Percentiles rank a stretch among this genome's conserved stretches.
These are phyloP conservation scores for Phaonia tiefii DNA, from an alignment of 2,888 invertebrate species.

Conservation along the genomic window DNA sequence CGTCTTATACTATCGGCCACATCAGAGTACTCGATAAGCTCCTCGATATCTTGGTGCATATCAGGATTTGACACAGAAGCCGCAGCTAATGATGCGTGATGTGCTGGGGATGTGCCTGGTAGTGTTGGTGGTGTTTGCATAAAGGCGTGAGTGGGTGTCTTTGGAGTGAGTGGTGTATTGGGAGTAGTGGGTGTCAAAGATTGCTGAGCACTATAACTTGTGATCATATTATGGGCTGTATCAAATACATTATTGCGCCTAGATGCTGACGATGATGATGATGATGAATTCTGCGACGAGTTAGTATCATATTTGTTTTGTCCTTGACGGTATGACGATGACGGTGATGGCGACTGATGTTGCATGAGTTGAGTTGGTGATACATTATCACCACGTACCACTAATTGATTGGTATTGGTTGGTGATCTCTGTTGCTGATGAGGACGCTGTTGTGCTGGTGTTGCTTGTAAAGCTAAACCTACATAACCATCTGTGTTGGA, in stretches of 20 bases:
- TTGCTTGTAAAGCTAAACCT: conserved; percentile 74
- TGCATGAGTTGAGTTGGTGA: conserved; percentile 66
- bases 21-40: conserved; percentile 76
- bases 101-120: conserved; percentile 53
- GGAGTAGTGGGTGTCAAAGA: conserved; percentile 60
- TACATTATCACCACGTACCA: conserved; percentile 59
- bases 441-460: conserved; percentile 66
- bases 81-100: conserved; percentile 56
- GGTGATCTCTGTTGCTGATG: conserved; percentile 65
- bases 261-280: conserved; percentile 63
- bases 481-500: conserved; percentile 75
- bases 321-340: conserved; percentile 67
- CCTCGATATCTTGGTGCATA: conserved; percentile 70
- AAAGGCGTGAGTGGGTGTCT: conserved; percentile 67
- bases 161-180: conserved; percentile 50
- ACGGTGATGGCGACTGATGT: conserved; percentile 60
- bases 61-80: conserved; percentile 46
- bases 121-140: conserved; percentile 69
- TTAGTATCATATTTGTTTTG: conserved; percentile 49
- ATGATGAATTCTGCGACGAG: conserved; percentile 55
- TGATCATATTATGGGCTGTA: conserved; percentile 54
- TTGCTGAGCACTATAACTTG: conserved; percentile 56
- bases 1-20: conserved; percentile 76
- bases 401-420: conserved; percentile 51
- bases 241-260: conserved; percentile 73